These are phyloP conservation scores for Salmo trutta DNA, from an alignment of 2,797 vertebrate genomes.

Conservation along the genomic window DNA sequence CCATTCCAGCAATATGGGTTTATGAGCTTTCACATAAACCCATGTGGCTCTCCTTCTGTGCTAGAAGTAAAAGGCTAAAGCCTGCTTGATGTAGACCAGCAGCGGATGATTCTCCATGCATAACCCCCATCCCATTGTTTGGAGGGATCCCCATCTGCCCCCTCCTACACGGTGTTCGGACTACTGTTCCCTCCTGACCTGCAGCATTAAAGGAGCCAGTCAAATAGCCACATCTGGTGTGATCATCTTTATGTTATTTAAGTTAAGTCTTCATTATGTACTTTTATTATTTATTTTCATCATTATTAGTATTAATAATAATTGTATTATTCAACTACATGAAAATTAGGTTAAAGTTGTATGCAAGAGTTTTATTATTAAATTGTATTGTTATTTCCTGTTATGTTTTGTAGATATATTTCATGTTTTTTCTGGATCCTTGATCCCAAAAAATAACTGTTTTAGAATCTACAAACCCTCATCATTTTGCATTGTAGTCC, in stretches of 20 bases:
- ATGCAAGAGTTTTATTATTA: background rate
- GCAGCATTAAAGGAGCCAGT: background rate
- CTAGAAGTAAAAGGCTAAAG: constrained; percentile 49
- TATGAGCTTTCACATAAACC: constrained; percentile 56
- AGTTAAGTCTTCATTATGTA: background rate
- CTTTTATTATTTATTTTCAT: background rate
- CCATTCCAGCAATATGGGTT: constrained; percentile 63
- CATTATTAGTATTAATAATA: background rate
- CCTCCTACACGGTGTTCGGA: constrained; percentile 24
- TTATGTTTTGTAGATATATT: background rate
- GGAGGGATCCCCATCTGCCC: constrained; percentile 57
- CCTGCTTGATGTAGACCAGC: constrained; percentile 45
- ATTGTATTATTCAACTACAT: too few relatives aligned
- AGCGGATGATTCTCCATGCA: constrained; percentile 50
- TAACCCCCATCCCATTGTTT: constrained; percentile 52
- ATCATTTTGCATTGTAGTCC: background rate
- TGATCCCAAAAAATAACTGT: background rate
- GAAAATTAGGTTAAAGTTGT: background rate
- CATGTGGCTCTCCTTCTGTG: constrained; percentile 19
- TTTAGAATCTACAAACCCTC: background rate
- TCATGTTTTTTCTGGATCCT: background rate
- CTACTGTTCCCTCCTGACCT: constrained; percentile 19
- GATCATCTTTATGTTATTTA: background rate
- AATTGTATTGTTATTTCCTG: background rate
- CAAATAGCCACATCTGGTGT: background rate